Evolutionary conservation across 2,797 vertebrate genomes (phyloP).

Genomic region (Thaleichthys pacificus): DNA sequence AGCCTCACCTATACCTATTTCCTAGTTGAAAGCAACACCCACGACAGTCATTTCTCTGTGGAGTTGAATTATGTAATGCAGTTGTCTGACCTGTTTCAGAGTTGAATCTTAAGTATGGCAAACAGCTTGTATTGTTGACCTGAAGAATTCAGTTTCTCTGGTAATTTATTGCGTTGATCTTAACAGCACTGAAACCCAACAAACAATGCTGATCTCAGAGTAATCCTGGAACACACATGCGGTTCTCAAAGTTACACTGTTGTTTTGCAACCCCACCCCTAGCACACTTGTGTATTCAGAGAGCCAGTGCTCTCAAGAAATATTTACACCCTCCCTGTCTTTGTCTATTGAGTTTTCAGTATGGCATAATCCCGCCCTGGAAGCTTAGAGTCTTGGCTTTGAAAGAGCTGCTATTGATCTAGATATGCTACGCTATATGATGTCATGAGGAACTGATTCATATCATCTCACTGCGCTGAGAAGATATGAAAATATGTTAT

Average conservation of each 20-base stretch:
- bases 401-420: not conserved
- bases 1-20: not conserved
- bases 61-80: not conserved
- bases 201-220: not conserved
- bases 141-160: too few species aligned
- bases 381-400: not conserved
- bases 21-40: slow-evolving; percentile 19
- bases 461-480: too few species aligned
- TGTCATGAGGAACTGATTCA: too few species aligned
- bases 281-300: slow-evolving; percentile 11
- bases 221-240: not conserved
- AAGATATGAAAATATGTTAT: too few species aligned
- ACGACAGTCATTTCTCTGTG: not conserved
- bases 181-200: not conserved
- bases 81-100: slow-evolving; percentile 7
- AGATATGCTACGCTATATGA: not conserved
- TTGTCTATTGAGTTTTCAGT: slow-evolving; percentile 3
- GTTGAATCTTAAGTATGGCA: not conserved
- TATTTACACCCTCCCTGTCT: not conserved
- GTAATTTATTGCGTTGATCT: not conserved
- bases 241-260: not conserved
- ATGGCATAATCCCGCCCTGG: slow-evolving; percentile 16
- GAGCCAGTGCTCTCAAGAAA: not conserved
- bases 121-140: too few species aligned
- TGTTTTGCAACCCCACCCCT: slow-evolving; percentile 37